A percentile compares a stretch with the other conserved stretches of the same genome.
Evolutionary conservation across 2,888 invertebrate species (phyloP).

Genomic region (Reticulitermes lucifugus): DNA sequence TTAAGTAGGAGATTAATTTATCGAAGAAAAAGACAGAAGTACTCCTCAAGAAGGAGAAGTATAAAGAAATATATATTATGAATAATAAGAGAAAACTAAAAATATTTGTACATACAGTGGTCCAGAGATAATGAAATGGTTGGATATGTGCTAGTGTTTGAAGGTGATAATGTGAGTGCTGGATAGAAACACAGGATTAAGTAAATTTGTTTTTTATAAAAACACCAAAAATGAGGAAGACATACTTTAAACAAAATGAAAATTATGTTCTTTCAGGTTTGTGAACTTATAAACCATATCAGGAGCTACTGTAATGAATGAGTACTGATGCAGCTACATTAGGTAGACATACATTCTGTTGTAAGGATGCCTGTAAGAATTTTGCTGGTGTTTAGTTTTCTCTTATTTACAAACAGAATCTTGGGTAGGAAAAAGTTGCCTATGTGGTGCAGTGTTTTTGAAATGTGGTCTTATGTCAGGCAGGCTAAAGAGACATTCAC

Average conservation of each 20-base stretch:
- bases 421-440: constrained; percentile 11
- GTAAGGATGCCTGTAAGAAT: not conserved
- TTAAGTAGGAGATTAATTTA: constrained; percentile 29
- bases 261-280: not conserved
- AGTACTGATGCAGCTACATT: not conserved
- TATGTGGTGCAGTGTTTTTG: not conserved
- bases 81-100: constrained; percentile 41
- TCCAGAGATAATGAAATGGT: not conserved
- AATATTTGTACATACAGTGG: not conserved
- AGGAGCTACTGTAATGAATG: not conserved
- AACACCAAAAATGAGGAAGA: not conserved
- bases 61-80: constrained; percentile 1
- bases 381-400: constrained; percentile 12
- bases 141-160: too few relatives aligned
- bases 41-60: not conserved
- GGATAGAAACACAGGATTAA: not conserved
- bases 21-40: not conserved
- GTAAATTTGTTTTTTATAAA: not conserved
- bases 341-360: too few relatives aligned
- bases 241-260: not conserved
- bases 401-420: constrained; percentile 9
- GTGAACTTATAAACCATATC: not conserved
- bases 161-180: not conserved
- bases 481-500: constrained; percentile 6
- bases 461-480: not conserved